Base-by-base conservation (phyloP, 2,113 vertebrate genomes). In the Emydocephalus ijimae region DNA sequence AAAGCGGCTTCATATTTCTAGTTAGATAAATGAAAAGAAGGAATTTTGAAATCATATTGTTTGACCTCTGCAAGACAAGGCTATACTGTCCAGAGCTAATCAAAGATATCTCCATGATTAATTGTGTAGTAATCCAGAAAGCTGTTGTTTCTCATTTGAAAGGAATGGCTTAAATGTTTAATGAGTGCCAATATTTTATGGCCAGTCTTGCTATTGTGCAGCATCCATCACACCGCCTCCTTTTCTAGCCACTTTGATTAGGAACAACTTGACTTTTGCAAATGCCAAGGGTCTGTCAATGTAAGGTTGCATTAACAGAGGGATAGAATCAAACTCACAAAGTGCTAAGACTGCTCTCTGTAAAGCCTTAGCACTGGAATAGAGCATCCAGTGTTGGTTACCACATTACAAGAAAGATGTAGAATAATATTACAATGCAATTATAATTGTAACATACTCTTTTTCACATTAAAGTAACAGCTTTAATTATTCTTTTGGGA, bases 81-180 rank as follows among this genome's bases (percentile, higher is more conserved):
- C n/a, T 91, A 89, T 95, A 94, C 95, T 94, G 94, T 94, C 91
- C 94, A 92, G 94, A 95, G 89, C 89, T 95, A 96, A 95, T 94
- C 93, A 96, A 93, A 87, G 93, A 43, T 95, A 96, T 94, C 95
- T 94, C 95, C 81, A 92, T 93, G 95, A 95, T 95, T 93, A 94
- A 93, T 93, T 93, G 92, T 95, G 87, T 95, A 93, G 92, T 92
- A 94, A 94, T 90, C 92, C 39, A 93, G 91, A 96, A 94, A 88
- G 55, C 89, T 93, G 91, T 95, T 93, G 93, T 95, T 94, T 43
- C 93, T 5, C 52, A 92, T 96, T 88, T 93, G 59, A 9, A 91
- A 91, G 94, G 74, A 87, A 64, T 87, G 85, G 56, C 43, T 92
- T 55, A 39, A 69, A 88, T 12, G 29, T 88, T 92, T 92, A 92